phyloP scores from a whole-genome alignment of 53 echinoderm and acorn worm species.

The Apostichopus leukothele region DNA sequence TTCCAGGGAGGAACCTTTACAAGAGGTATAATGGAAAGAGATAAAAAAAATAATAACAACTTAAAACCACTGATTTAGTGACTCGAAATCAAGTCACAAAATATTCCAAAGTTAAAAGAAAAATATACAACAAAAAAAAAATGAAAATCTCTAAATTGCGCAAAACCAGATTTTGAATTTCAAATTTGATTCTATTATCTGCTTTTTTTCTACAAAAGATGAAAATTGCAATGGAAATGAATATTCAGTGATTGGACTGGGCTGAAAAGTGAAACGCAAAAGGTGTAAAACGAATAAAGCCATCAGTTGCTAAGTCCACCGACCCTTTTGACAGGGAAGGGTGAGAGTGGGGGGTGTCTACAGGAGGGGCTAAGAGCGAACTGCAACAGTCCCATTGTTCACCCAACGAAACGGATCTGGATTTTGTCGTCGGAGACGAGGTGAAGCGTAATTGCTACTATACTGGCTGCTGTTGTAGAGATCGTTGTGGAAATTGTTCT shows the following conservation, averaged over 20 bases:
- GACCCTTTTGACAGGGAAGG: neutral
- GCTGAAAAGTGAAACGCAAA: constrained; percentile 11
- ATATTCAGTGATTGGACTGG: constrained; percentile 41
- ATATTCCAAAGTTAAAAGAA: neutral
- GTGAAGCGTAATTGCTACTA: neutral
- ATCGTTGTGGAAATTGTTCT: constrained; percentile 6
- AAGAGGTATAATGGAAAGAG: neutral
- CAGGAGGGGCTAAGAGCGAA: constrained; percentile 8
- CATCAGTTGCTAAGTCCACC: constrained; percentile 15
- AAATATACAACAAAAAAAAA: constrained; percentile 31
- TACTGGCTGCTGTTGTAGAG: no score
- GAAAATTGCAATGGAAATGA: constrained; percentile 43
- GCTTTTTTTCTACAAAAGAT: constrained; percentile 16
- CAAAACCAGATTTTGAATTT: constrained; percentile 15
- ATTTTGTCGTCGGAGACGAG: neutral
- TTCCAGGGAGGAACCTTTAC: neutral
- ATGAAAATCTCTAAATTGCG: neutral
- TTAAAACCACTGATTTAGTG: neutral
- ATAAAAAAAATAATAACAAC: neutral
- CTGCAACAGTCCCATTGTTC: constrained; percentile 15
- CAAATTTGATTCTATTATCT: constrained; percentile 23
- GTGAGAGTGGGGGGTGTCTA: neutral
- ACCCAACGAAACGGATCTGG: constrained; percentile 1
- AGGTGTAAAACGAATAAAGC: constrained; percentile 20
- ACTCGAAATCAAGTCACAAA: neutral